Conservation (phyloP, 1,140 invertebrate genomes). For the Spodoptera litura region DNA sequence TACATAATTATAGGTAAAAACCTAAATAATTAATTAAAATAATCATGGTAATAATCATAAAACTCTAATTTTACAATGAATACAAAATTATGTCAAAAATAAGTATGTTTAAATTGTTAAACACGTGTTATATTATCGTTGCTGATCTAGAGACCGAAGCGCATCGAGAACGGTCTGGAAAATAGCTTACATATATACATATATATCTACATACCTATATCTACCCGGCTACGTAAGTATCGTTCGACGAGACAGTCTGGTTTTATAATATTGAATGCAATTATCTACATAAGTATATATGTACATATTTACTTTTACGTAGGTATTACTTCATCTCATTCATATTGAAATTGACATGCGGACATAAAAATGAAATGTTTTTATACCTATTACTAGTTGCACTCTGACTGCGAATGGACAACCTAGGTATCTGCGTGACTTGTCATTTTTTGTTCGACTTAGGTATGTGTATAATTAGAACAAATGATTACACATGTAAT, state of each 20-base stretch:
- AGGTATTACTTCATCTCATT: conserved; percentile 13
- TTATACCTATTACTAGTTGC: neutral
- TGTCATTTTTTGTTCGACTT: neutral
- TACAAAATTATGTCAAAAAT: no score
- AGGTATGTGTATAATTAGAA: neutral
- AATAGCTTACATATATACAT: neutral
- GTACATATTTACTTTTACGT: neutral
- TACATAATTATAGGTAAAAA: neutral
- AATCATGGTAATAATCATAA: no score
- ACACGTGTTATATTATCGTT: neutral
- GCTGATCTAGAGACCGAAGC: neutral
- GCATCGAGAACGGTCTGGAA: conserved; percentile 17
- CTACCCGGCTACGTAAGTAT: neutral
- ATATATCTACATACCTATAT: neutral
- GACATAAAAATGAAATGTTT: no score
- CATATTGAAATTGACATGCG: neutral
- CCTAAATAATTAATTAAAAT: neutral
- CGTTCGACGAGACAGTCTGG: neutral
- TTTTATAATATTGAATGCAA: conserved; percentile 18
- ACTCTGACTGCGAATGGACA: neutral
- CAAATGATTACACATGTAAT: neutral
- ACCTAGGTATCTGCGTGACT: neutral
- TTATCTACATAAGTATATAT: neutral
- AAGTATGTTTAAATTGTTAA: neutral
- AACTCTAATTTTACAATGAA: neutral